Percentiles rank a stretch among this genome's conserved stretches.
Conservation (phyloP, 2,797 vertebrate species). For the Mormyrus hasselquistii region DNA sequence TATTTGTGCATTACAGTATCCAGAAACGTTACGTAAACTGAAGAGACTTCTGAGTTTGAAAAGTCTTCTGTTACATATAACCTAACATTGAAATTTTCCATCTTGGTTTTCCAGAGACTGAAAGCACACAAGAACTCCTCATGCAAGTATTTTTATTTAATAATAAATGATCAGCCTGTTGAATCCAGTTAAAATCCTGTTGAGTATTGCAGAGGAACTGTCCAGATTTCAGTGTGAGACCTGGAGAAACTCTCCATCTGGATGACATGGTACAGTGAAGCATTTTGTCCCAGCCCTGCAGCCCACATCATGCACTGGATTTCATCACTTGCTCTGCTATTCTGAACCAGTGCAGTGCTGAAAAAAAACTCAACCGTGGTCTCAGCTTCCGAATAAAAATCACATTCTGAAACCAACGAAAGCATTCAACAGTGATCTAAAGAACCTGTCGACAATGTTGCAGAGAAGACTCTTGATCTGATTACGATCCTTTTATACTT, state of each 20-base stretch:
- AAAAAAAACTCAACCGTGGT: background rate
- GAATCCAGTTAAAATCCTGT: slow-evolving; percentile 1
- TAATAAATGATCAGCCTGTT: background rate
- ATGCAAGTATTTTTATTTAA: background rate
- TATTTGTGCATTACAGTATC: background rate
- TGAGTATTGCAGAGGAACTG: background rate
- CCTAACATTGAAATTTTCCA: background rate
- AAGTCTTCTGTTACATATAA: background rate
- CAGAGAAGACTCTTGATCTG: background rate
- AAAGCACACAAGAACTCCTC: background rate
- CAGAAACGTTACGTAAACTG: background rate
- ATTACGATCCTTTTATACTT: background rate
- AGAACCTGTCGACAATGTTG: background rate
- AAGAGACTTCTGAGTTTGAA: background rate
- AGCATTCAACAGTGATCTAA: background rate
- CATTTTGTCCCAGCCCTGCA: background rate
- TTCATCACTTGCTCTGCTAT: background rate
- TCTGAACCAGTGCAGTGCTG: background rate
- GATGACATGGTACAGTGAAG: background rate
- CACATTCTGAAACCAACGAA: background rate
- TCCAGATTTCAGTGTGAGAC: background rate
- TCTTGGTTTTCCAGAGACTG: background rate
- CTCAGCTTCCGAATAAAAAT: background rate
- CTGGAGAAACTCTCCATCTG: background rate
- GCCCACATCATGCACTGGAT: background rate